Evolutionary conservation across 2,888 invertebrate genomes (phyloP).

Genomic region (Eulithis prunata): DNA sequence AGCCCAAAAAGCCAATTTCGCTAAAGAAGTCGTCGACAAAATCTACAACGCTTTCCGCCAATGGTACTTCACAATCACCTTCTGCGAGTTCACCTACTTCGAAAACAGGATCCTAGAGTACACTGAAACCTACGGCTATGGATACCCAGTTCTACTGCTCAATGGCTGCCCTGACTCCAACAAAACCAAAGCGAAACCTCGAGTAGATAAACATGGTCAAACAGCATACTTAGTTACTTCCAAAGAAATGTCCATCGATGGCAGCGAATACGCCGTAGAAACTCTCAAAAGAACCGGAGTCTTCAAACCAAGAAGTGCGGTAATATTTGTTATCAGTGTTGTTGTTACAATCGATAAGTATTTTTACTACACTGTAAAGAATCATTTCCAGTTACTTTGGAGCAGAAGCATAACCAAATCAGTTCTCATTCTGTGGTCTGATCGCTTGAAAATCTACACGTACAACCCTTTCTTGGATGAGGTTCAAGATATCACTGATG

Average conservation of each 20-base stretch:
- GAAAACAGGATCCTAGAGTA: slow-evolving; percentile 76
- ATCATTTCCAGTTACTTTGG: slow-evolving; percentile 80
- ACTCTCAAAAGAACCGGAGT: slow-evolving; percentile 69
- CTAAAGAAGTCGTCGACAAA: slow-evolving; percentile 67
- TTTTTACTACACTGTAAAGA: slow-evolving; percentile 67
- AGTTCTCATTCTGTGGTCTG: slow-evolving; percentile 64
- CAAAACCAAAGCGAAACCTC: slow-evolving; percentile 64
- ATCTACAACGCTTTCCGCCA: slow-evolving; percentile 72
- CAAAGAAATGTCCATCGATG: slow-evolving; percentile 59
- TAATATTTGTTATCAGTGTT: slow-evolving; percentile 70
- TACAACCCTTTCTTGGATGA: slow-evolving; percentile 79
- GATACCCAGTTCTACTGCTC: slow-evolving; percentile 73
- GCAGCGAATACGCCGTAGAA: slow-evolving; percentile 63
- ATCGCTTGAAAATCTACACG: slow-evolving; percentile 71
- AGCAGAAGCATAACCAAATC: slow-evolving; percentile 81
- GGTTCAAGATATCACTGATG: slow-evolving; percentile 68
- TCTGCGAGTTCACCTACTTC: slow-evolving; percentile 77
- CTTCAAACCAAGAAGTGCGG: slow-evolving; percentile 72
- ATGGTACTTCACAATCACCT: slow-evolving; percentile 76
- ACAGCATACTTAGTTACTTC: slow-evolving; percentile 75
- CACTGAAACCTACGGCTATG: slow-evolving; percentile 67
- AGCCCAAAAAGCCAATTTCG: slow-evolving; percentile 60
- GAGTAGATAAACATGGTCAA: slow-evolving; percentile 69
- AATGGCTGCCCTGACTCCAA: slow-evolving; percentile 67
- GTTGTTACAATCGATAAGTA: slow-evolving; percentile 63